These are phyloP conservation scores for Oenanthe oenanthe DNA, from an alignment of 2,113 vertebrate genomes.

Conservation along the genomic window DNA sequence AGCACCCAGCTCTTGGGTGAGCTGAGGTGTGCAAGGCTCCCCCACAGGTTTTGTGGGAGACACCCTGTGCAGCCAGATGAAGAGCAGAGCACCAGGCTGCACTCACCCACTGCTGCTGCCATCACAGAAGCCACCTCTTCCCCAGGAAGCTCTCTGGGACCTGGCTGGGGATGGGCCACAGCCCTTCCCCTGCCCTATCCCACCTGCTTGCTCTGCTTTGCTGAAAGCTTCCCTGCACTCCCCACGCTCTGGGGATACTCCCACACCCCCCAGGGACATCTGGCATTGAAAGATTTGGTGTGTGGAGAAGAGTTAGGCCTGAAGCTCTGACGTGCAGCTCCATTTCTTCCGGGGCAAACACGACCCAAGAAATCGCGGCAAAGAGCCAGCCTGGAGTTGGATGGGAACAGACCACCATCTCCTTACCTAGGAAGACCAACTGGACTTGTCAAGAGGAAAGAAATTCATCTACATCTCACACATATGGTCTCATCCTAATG, in stretches of 20 bases:
- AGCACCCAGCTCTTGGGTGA: not conserved
- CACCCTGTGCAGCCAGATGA: not conserved
- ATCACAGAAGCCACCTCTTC: not conserved
- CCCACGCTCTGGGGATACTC: not conserved
- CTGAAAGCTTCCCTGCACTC: not conserved
- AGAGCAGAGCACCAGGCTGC: not conserved
- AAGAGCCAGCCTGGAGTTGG: slow-evolving; percentile 60
- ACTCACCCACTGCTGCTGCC: not conserved
- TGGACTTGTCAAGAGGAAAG: slow-evolving; percentile 71
- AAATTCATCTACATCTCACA: slow-evolving; percentile 70
- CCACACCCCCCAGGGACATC: not conserved
- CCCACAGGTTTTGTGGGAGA: not conserved
- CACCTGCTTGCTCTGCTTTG: rapidly evolving
- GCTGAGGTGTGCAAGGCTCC: not conserved
- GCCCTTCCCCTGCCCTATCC: not conserved
- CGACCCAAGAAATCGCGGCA: slow-evolving; percentile 19
- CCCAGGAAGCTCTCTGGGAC: not conserved
- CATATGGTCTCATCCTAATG: slow-evolving; percentile 68
- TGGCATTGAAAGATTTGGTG: rapidly evolving
- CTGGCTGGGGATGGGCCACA: not conserved
- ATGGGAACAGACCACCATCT: slow-evolving; percentile 64
- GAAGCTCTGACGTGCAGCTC: not conserved
- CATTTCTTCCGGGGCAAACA: slow-evolving; percentile 13
- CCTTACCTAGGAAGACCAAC: slow-evolving; percentile 69
- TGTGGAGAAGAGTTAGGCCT: not conserved